Percentiles rank a stretch among this genome's conserved stretches.
Evolutionary conservation across 2,797 vertebrate species (phyloP).

Genomic region (Delichon dasypus): DNA sequence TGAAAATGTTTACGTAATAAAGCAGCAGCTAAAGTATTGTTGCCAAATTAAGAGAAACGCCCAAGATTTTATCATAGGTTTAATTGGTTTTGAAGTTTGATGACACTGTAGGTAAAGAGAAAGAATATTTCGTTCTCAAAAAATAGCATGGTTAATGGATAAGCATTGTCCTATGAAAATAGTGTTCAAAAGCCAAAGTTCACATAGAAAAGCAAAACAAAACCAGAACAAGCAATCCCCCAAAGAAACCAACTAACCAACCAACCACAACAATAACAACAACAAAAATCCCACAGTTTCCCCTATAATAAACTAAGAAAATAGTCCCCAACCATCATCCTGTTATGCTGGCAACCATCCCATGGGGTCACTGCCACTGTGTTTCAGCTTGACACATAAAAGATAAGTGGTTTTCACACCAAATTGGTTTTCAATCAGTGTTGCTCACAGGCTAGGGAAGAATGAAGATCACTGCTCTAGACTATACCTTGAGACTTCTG

Average conservation of each 20-base stretch:
- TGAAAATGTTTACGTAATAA: constrained; percentile 25
- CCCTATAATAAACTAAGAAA: neutral
- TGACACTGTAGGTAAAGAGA: constrained; percentile 34
- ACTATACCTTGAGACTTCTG: neutral
- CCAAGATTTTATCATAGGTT: constrained; percentile 48
- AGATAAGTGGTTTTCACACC: neutral
- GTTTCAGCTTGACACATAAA: neutral
- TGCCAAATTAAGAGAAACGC: constrained; percentile 53
- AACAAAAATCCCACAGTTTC: neutral
- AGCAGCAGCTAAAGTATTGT: constrained; percentile 15
- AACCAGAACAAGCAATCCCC: neutral
- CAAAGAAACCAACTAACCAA: neutral
- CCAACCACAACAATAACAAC: neutral
- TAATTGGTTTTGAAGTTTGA: constrained; percentile 64
- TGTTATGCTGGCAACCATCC: neutral
- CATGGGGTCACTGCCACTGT: neutral
- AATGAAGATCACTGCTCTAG: neutral
- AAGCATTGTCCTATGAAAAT: neutral
- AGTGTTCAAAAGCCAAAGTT: neutral
- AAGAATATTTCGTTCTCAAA: neutral
- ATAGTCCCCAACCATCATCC: neutral
- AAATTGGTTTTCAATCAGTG: neutral
- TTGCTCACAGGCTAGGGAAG: neutral
- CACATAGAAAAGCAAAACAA: neutral
- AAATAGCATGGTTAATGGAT: neutral